Base-by-base conservation (phyloP, 2,888 invertebrate species). In the Latrodectus hesperus region DNA sequence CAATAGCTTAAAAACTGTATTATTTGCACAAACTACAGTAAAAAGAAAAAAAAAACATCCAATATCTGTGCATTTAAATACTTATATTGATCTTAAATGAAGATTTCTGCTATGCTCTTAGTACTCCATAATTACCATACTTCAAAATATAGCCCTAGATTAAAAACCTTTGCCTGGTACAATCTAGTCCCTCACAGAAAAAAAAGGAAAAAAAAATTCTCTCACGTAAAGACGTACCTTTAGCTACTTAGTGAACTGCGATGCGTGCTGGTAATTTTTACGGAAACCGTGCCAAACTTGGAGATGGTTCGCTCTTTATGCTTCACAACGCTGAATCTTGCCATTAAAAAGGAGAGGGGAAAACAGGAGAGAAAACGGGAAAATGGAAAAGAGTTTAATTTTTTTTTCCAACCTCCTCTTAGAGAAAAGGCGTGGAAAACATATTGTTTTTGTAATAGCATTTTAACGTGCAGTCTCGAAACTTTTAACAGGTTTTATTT, bases 381-480 rank as follows among this genome's bases (percentile, higher is more conserved):
- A 60, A 60, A 60, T 60, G 60, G 60, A n/a, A n/a, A 60, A 60
- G 60, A 60, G 60, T 60, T 60, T 60, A 60, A 60, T 60, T 60
- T 60, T 60, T 60, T 60, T 12, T 60, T 60, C n/a, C 60, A 38
- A 38, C 38, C 38, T 38, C n/a, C n/a, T 60, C n/a, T 60, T 60
- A 60, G 14, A 60, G 55, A 60, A 49, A n/a, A 70, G 83, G 60
- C 70, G 83, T 64, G 68, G 78, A 84, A 68, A 73, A 77, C 73
- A 74, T 72, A 84, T 84, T 84, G 84, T 84, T 84, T 84, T 84
- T 73, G 73, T 70, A 84, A 79, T 84, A 68, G 74, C 74, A 72
- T 84, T 84, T 84, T 79, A 84, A 78, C 60, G 67, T 38, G 26
- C 53, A 51, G 22, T 67, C 16, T 26, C 8, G 10, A 67, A 38